These are phyloP conservation scores for Plutella xylostella DNA, from an alignment of 2,888 invertebrate species.

Conservation along the genomic window DNA sequence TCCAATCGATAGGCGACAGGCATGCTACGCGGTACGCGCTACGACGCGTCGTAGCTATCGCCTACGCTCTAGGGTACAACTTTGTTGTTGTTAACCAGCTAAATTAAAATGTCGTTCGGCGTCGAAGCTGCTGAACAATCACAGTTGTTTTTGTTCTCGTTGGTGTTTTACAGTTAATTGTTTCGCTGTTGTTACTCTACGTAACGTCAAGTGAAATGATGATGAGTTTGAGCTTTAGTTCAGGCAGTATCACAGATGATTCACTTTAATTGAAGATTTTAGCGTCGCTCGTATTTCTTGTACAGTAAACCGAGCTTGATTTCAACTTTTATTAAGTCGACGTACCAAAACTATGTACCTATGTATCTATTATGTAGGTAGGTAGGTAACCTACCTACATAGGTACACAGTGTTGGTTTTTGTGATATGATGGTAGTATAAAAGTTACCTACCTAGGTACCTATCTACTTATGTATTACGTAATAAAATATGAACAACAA, in stretches of 20 bases:
- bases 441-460: no score
- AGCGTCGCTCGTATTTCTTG: no score
- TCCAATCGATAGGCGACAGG: conserved; percentile 57
- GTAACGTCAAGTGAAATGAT: conserved; percentile 1
- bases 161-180: background rate
- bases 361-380: no score
- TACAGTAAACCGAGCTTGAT: no score
- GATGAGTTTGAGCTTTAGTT: background rate
- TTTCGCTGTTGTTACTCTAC: background rate
- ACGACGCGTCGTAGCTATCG: conserved; percentile 43
- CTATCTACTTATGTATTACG: no score
- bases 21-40: conserved; percentile 26
- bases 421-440: no score
- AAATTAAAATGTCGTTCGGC: conserved; percentile 4
- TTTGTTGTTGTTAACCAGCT: conserved; percentile 2
- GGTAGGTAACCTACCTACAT: no score
- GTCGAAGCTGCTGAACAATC: background rate
- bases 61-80: conserved; percentile 36
- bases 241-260: background rate
- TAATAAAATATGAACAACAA: no score
- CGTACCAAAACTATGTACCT: no score
- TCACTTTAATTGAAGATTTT: no score
- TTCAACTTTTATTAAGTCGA: no score
- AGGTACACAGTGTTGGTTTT: no score
- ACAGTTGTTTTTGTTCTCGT: background rate